Base-by-base conservation (phyloP, 2,888 invertebrate genomes). In the Tetanocera ferruginea region DNA sequence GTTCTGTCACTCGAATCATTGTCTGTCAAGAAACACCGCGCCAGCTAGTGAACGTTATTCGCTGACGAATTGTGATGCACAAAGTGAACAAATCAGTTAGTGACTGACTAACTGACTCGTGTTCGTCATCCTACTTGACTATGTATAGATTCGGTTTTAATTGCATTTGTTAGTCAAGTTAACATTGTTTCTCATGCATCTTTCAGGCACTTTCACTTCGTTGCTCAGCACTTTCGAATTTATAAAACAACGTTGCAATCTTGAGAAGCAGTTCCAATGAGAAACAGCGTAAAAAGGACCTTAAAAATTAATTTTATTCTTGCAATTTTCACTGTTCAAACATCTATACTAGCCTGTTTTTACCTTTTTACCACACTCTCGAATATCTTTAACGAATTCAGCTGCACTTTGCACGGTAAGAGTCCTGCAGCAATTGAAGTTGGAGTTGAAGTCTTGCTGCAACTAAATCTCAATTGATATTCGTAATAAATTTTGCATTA, bases 401-500 rank as follows among this genome's bases (percentile, higher is more conserved):
- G 43, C 43, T 11, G 43, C 43, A 43, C 43, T 11, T 11, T 43
- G 8, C 37, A 6, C 5, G 8, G 8, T n/a, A 6, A 57, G 9
- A 9, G 57, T n/a, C 57, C n/a, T 23, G 9, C 25, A 23, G 4
- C 57, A 25, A 8, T 52, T 3, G 17, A 14, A 52, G 19, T 57
- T 57, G 3, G 1, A n/a, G 4, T 55, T 23, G 55, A 8, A 23
- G 49, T 19, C 28, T 19, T 23, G 55, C 5, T 51, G 8, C 69
- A n/a, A 34, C 67, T 66, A 52, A 69, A 28, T 55, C 52, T 52
- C 83, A 83, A 83, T 83, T 82, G 82, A 83, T 83, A 84, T 85
- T 85, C 81, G 84, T 82, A 84, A 86, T 85, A 86, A 86, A 86
- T 85, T 85, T 83, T 83, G 84, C 84, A 85, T 86, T 84, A 85